phyloP scores from a whole-genome alignment of 2,113 vertebrate species.

The Delphinapterus leucas region DNA sequence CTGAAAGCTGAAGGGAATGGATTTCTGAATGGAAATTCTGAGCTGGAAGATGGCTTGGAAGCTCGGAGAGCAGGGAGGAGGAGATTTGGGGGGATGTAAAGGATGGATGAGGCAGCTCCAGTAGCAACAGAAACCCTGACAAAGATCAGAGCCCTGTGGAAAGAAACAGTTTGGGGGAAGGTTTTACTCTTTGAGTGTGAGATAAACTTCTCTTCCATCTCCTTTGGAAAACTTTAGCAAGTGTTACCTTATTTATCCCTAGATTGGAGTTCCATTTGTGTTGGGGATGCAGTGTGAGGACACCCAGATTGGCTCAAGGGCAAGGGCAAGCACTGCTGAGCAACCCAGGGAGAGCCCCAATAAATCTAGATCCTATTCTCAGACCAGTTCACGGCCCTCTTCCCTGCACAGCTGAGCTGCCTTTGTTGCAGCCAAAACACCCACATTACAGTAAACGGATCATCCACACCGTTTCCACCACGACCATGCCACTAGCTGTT shows the following conservation, averaged over 20 bases:
- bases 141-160: neutral
- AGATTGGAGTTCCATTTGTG: neutral
- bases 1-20: neutral
- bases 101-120: neutral
- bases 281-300: neutral
- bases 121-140: too few relatives aligned
- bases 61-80: neutral
- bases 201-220: neutral
- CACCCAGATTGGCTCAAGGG: neutral
- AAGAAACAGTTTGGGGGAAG: neutral
- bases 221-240: neutral
- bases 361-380: neutral
- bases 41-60: neutral
- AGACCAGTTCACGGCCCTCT: neutral
- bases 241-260: neutral
- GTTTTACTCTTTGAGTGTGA: neutral
- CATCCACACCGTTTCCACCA: too few relatives aligned
- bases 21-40: neutral
- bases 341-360: neutral
- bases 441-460: too few relatives aligned
- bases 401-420: neutral
- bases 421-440: neutral
- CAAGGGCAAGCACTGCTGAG: neutral
- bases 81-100: rapidly evolving
- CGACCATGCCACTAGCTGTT: neutral